These are phyloP conservation scores for Sinhomidia bicolor DNA, from an alignment of 2,888 invertebrate species.

Conservation along the genomic window DNA sequence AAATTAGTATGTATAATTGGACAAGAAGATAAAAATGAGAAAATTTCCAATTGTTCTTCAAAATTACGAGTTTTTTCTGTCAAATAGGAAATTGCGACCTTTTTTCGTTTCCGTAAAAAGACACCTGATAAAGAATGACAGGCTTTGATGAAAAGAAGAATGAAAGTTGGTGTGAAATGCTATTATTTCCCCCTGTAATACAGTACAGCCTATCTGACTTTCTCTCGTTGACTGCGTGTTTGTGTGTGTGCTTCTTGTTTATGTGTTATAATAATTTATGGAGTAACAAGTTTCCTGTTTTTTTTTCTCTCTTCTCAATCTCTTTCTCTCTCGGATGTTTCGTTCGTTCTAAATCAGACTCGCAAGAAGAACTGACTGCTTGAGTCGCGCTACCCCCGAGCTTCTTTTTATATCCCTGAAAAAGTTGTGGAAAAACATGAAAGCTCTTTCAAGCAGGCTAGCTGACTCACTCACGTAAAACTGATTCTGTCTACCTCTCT, in stretches of 20 bases:
- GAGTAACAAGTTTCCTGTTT: neutral
- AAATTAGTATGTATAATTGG: neutral
- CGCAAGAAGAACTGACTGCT: conserved; percentile 54
- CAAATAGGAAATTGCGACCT: neutral
- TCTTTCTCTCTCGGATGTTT: neutral
- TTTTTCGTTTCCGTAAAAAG: too few relatives aligned
- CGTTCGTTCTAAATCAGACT: conserved; percentile 52
- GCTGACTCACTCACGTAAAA: conserved; percentile 35
- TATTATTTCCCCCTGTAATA: neutral
- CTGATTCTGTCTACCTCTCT: neutral
- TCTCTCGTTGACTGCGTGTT: neutral
- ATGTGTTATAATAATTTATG: neutral
- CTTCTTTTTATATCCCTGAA: conserved; percentile 59
- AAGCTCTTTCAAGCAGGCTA: neutral
- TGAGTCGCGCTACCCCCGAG: conserved; percentile 59
- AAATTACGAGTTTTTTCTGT: neutral
- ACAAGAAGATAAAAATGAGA: neutral
- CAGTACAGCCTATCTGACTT: neutral
- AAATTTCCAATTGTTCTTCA: neutral
- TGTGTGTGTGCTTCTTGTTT: neutral
- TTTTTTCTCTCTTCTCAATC: too few relatives aligned
- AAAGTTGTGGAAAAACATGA: conserved; percentile 18
- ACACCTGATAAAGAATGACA: neutral
- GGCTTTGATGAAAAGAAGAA: neutral
- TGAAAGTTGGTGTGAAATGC: neutral